Evolutionary conservation across 2,888 invertebrate species (phyloP).

Genomic region (Agrochola lychnidis): DNA sequence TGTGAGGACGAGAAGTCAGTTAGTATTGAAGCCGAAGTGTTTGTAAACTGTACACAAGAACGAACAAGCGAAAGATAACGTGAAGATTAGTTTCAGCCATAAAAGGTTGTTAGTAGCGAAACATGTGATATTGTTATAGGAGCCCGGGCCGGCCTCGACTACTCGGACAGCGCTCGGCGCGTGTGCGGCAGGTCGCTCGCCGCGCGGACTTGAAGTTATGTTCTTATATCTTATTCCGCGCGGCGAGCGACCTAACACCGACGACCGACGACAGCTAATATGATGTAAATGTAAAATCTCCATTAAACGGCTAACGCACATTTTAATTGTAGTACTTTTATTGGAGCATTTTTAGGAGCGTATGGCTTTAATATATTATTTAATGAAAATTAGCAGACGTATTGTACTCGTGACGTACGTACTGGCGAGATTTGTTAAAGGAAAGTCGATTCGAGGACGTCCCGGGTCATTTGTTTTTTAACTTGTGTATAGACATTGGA

Average conservation of each 20-base stretch:
- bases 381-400: constrained; percentile 51
- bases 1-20: constrained; percentile 64
- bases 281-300: constrained; percentile 46
- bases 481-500: constrained; percentile 86
- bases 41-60: constrained; percentile 69
- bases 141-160: constrained; percentile 73
- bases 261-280: constrained; percentile 41
- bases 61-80: constrained; percentile 82
- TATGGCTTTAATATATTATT: constrained; percentile 63
- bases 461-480: constrained; percentile 83
- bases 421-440: constrained; percentile 45
- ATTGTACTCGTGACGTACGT: constrained; percentile 18
- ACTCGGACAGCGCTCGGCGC: constrained; percentile 18
- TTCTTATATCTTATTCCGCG: constrained; percentile 22
- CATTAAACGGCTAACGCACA: constrained; percentile 60
- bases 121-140: constrained; percentile 79
- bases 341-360: constrained; percentile 55
- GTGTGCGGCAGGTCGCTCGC: neutral
- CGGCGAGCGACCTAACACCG: constrained; percentile 18
- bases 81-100: constrained; percentile 82
- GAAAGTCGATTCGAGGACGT: constrained; percentile 68
- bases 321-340: constrained; percentile 53
- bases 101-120: constrained; percentile 76
- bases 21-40: constrained; percentile 70
- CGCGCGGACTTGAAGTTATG: constrained; percentile 26